Conservation (phyloP, 2,797 vertebrate species). For the Florisuga fusca region DNA sequence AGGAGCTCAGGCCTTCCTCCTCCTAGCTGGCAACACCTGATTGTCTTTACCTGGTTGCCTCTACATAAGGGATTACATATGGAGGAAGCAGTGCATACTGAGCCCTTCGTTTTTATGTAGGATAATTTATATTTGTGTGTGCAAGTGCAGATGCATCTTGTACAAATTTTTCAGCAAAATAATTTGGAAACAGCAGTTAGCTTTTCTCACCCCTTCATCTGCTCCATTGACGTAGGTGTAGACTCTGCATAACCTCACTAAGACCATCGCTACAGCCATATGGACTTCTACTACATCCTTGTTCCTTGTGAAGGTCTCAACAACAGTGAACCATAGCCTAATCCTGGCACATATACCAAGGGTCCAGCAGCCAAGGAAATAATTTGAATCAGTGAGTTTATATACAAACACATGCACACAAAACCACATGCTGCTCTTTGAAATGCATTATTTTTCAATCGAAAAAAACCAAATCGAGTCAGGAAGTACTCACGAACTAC, state of each 20-base stretch:
- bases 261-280: not conserved
- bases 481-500: not conserved
- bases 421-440: not conserved
- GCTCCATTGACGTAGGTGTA: not conserved
- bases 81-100: too few species aligned
- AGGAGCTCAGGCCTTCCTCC: too few species aligned
- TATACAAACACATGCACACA: not conserved
- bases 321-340: not conserved
- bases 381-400: not conserved
- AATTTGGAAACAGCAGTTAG: not conserved
- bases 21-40: too few species aligned
- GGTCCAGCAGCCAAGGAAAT: not conserved
- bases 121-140: fast-evolving
- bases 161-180: not conserved
- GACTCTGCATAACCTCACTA: not conserved
- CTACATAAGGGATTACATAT: not conserved
- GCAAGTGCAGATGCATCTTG: not conserved
- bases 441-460: not conserved
- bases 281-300: not conserved
- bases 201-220: not conserved
- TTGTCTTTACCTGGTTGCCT: too few species aligned
- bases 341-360: not conserved
- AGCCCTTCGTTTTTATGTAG: not conserved
- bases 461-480: not conserved
- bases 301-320: not conserved